Evolutionary conservation across 2,888 invertebrate genomes (phyloP), one percentile per base, ranked within the genome.

Genomic region (Drosophila rellima): DNA sequence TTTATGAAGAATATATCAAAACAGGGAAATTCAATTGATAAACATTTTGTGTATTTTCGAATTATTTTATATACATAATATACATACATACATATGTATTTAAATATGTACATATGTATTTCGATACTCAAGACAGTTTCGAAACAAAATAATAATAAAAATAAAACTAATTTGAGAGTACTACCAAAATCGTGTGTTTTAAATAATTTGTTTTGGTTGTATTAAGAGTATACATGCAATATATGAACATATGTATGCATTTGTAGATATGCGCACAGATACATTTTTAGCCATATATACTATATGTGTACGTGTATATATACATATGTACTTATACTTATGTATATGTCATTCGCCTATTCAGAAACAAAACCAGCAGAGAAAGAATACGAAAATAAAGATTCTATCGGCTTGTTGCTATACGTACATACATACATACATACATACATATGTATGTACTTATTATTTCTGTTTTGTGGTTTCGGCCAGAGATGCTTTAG

Each of bases 311-410:
- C n/a, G n/a, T 2, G 10, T 35, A 26, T 37, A 37, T 37, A 23
- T 48, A 35, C 39, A 47, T 37, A 40, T 15, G 45, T 13, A 18
- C 48, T 62, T 45, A 17, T 57, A 39, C 29, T 13, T 45, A 61
- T 39, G 26, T 64, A 44, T 55, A 18, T 40, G 15, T 52, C 11
- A 23, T 40, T 55, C 29, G 33, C 57, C 37, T 40, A 55, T 67
- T 61, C 62, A 44, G 47, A 57, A 33, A 47, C 52, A 65, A 60
- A 57, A 50, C 26, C 42, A 55, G 35, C 48, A 60, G 35, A 54
- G 42, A 37, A 17, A 65, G n/a, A 65, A 44, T 72, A 61, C 63
- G 50, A 77, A 77, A 77, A 73, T 70, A 60, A 70, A 72, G 57
- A 73, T 70, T 66, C 57, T 57, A 44, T 50, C 52, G 57, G 65